Conservation (phyloP, 30 jellyfish, hydroid and myxozoan genomes). For the Phacellophora camtschatica region DNA sequence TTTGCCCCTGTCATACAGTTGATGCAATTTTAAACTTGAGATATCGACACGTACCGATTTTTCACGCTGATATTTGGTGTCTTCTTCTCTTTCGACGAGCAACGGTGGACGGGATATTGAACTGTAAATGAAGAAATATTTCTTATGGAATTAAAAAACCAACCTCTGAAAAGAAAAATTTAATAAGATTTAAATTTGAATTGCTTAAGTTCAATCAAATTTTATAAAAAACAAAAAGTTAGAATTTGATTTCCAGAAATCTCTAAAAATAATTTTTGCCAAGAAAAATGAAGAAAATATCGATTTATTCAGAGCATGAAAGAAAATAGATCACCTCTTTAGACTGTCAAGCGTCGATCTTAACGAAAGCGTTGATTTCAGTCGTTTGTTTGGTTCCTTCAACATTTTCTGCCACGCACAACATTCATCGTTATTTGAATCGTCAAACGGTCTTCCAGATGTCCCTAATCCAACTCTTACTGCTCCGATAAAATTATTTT, state of each 20-base stretch:
- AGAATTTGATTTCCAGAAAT: too few species aligned
- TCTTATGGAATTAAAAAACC: too few species aligned
- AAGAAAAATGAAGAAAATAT: too few species aligned
- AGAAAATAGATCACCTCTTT: slow-evolving; percentile 44
- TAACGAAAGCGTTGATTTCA: slow-evolving; percentile 55
- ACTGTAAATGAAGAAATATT: too few species aligned
- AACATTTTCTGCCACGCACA: slow-evolving; percentile 85
- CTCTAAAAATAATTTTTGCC: too few species aligned
- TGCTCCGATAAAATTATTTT: slow-evolving; percentile 68
- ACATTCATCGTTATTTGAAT: slow-evolving; percentile 76
- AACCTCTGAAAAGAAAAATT: too few species aligned
- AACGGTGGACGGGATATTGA: slow-evolving; percentile 43
- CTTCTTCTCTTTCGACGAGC: slow-evolving; percentile 59
- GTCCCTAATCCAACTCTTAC: slow-evolving; percentile 82
- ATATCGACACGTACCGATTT: slow-evolving; percentile 44
- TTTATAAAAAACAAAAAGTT: too few species aligned
- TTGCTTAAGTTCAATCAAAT: too few species aligned
- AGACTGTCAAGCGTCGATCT: slow-evolving; percentile 82
- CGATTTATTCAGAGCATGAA: too few species aligned
- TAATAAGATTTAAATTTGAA: too few species aligned
- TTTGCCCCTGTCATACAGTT: neutral
- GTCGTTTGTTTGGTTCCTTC: slow-evolving; percentile 64
- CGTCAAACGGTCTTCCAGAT: slow-evolving; percentile 65
- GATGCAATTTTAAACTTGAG: neutral
- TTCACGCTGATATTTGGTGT: slow-evolving; percentile 12